Base-by-base conservation (phyloP, 2,888 invertebrate species). In the Thelaira solivaga region DNA sequence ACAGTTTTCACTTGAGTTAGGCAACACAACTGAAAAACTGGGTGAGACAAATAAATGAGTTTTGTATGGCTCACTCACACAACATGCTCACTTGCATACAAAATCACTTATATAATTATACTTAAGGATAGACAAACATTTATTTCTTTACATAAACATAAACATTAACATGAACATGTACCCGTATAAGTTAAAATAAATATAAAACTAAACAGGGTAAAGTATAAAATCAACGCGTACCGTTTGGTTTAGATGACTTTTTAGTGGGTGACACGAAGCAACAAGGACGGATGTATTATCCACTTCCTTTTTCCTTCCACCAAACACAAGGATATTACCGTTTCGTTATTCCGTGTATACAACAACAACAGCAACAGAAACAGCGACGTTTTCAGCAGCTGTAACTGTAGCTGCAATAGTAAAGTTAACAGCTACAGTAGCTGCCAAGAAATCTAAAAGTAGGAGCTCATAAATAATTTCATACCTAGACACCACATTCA, bases 291-390 rank as follows among this genome's bases (percentile, higher is more conserved):
- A 89, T 89, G 88, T 88, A 89, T 89, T 89, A 89, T 89, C 88
- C 89, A 89, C 89, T 89, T 89, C 89, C 89, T 89, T 89, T 88
- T 89, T 89, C 89, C 89, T 89, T 89, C 89, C 88, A 89, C 89
- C 89, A 89, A 88, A 89, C 89, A 89, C 89, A 89, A 88, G 88
- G 88, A 88, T 89, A 89, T 89, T 89, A 89, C 89, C 89, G 88
- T 89, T 89, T 88, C 88, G 88, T 88, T 86, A 86, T 85, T 82
- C 73, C 79, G 39, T 59, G 26, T 31, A 61, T 61, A 61, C 62
- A 68, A 73, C n/a, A 61, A n/a, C n/a, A n/a, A n/a, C n/a, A n/a
- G n/a, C n/a, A n/a, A n/a, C n/a, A n/a, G n/a, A n/a, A n/a, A n/a
- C n/a, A n/a, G n/a, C n/a, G n/a, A n/a, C n/a, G n/a, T n/a, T n/a